Percentiles rank a stretch among this genome's conserved stretches.
These are phyloP conservation scores for Antennarius maculatus DNA, from an alignment of 2,797 vertebrate species.

Conservation along the genomic window DNA sequence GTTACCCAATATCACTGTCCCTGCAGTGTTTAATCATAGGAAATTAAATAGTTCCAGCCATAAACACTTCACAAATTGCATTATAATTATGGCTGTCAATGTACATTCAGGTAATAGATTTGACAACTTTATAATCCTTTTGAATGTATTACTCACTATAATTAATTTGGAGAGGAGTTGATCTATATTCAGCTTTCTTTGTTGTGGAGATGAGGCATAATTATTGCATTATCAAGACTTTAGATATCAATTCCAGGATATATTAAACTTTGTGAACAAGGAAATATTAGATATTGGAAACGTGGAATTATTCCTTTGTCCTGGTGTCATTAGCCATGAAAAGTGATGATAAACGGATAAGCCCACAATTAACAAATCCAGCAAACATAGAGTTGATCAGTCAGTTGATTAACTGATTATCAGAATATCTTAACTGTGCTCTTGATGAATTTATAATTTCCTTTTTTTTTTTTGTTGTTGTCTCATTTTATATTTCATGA, in stretches of 20 bases:
- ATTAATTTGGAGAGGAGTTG: conserved; percentile 32
- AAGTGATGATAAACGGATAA: background rate
- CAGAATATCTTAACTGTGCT: background rate
- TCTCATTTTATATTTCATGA: no score
- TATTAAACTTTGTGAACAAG: conserved; percentile 12
- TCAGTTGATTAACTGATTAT: background rate
- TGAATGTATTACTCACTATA: conserved; percentile 33
- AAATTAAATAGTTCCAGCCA: background rate
- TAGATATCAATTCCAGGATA: conserved; percentile 29
- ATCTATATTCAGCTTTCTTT: conserved; percentile 37
- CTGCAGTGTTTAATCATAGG: background rate
- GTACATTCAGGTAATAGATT: conserved; percentile 40
- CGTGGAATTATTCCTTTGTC: background rate
- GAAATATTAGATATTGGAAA: background rate
- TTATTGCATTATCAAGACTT: conserved; percentile 37
- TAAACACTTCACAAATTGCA: conserved; percentile 17
- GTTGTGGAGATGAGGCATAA: conserved; percentile 18
- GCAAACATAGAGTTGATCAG: background rate
- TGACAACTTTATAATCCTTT: conserved; percentile 32
- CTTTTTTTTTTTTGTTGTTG: no score
- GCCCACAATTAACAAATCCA: background rate
- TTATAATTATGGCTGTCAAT: conserved; percentile 2
- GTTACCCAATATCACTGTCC: background rate
- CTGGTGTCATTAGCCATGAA: background rate
- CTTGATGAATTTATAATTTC: background rate